Percentiles rank a stretch among this genome's conserved stretches.
phyloP scores from a whole-genome alignment of 1,140 invertebrate genomes.

The Bombus confusus region DNA sequence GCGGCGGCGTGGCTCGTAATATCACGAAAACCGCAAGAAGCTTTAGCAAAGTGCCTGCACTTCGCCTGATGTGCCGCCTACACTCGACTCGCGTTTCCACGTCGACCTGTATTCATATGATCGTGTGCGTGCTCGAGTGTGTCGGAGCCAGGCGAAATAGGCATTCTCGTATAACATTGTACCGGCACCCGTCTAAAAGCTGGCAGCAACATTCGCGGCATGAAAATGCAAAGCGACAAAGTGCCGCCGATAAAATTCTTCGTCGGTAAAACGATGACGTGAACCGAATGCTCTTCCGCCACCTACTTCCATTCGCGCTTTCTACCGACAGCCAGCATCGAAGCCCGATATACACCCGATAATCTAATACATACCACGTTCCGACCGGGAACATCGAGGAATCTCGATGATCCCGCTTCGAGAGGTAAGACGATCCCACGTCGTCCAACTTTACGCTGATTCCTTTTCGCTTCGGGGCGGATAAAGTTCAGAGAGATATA shows the following conservation, averaged over 20 bases:
- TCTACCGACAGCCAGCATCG: background rate
- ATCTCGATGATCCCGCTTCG: constrained; percentile 29
- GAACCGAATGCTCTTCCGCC: constrained; percentile 77
- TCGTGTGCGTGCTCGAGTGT: background rate
- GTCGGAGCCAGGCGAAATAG: constrained; percentile 60
- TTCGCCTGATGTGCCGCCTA: background rate
- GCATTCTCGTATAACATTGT: constrained; percentile 34
- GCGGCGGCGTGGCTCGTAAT: constrained; percentile 51
- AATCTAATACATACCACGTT: constrained; percentile 75
- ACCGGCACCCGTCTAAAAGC: constrained; percentile 55
- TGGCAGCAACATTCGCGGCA: constrained; percentile 68
- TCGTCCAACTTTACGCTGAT: background rate
- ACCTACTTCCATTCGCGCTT: constrained; percentile 35
- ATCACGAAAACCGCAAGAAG: constrained; percentile 66
- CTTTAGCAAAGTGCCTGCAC: constrained; percentile 65
- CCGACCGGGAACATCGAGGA: constrained; percentile 11
- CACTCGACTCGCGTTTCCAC: constrained; percentile 1
- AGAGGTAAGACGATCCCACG: background rate
- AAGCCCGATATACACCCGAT: constrained; percentile 71
- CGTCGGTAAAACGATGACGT: constrained; percentile 80
- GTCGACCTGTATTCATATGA: background rate
- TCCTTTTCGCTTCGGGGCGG: background rate
- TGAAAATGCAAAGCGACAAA: constrained; percentile 79
- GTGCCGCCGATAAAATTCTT: constrained; percentile 80
- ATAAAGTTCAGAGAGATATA: background rate